Base-by-base conservation (phyloP, 1,140 invertebrate species). In the Ceratoteleas bidentatus region DNA sequence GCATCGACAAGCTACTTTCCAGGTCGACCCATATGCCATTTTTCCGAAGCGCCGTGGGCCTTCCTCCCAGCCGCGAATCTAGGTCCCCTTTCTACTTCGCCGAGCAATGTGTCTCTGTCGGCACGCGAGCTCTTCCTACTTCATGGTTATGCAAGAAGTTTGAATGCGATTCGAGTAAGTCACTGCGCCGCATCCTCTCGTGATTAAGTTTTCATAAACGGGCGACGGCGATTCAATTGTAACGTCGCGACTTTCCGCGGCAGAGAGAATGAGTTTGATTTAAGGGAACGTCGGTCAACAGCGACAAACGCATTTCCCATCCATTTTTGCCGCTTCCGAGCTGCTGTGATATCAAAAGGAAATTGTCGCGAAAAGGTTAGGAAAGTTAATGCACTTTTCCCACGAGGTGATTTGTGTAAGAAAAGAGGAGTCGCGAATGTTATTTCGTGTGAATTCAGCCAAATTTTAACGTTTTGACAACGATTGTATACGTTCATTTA, bases 21-120 rank as follows among this genome's bases (percentile, higher is more conserved):
- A 86, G 81, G 66, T 81, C 85, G 87, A 87, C 86, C 86, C 83
- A 88, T 88, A 86, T 87, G 84, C 70, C 47, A 86, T 76, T 85
- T 87, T 87, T 85, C 85, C 72, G 65, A 54, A 70, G 24, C 50
- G 36, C n/a, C 58, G 45, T 50, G 65, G 49, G 80, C 70, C 66
- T 61, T 53, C 68, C 53, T 75, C 45, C 65, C 60, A 60, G 54
- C 54, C 78, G 65, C 62, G 74, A 84, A 87, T 86, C 86, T 87
- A 85, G 86, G 86, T 83, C 70, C 85, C 85, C 86, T 87, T 87
- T 87, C 86, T 87, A 86, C 82, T 86, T 73, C 69, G 53, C 36
- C 66, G 62, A 32, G 58, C 50, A 43, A 68, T 64, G 54, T 56
- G 58, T 81, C 70, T 64, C 15, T 68, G 58, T 74, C 65, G 56